Conservation (phyloP, 2,888 invertebrate genomes). For the Alentia gelatinosa region DNA sequence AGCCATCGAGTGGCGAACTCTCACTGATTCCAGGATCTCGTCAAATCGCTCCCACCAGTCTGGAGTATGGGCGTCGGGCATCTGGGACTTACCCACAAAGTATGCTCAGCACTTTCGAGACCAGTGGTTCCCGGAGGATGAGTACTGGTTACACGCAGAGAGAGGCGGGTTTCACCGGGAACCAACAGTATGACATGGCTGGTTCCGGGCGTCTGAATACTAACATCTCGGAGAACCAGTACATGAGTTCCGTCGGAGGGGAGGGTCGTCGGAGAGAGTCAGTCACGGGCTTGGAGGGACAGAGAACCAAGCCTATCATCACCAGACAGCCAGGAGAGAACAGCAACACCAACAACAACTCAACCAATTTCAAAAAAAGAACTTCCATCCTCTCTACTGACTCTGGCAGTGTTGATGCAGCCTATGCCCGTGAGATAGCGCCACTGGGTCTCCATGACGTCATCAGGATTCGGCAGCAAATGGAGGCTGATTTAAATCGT, state of each 20-base stretch:
- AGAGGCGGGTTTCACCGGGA: neutral
- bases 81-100: neutral
- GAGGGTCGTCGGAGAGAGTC: neutral
- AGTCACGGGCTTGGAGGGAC: neutral
- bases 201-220: too few relatives aligned
- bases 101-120: neutral
- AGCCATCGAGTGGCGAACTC: neutral
- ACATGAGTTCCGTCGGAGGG: too few relatives aligned
- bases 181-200: too few relatives aligned
- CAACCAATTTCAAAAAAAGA: neutral
- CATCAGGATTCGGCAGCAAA: conserved; percentile 23
- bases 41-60: neutral
- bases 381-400: neutral
- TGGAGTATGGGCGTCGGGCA: neutral
- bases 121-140: neutral
- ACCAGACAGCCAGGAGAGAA: too few relatives aligned
- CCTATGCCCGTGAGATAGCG: neutral
- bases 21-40: neutral
- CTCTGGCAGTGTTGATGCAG: neutral
- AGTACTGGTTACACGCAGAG: neutral
- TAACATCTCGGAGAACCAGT: too few relatives aligned
- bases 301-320: neutral
- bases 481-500: conserved; percentile 37
- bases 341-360: neutral
- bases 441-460: neutral